These are phyloP conservation scores for Margaritifera margaritifera DNA, from an alignment of 2,888 invertebrate species.

Conservation along the genomic window DNA sequence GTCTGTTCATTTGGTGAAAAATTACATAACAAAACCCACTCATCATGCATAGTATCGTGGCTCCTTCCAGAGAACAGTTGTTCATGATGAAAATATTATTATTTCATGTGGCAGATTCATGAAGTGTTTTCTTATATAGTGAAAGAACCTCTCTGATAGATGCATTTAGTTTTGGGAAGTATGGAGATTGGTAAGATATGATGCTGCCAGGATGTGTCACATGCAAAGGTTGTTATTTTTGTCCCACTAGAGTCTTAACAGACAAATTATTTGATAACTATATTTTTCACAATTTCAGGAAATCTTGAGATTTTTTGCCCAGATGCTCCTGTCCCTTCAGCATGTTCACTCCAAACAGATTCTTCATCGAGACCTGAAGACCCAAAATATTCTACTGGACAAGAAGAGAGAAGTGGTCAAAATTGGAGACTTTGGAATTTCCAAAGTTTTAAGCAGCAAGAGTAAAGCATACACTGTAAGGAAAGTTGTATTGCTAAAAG, in stretches of 20 bases:
- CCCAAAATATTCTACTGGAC: slow-evolving; percentile 88
- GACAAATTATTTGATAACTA: slow-evolving; percentile 4
- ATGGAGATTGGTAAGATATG: background rate
- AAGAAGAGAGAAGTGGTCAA: slow-evolving; percentile 81
- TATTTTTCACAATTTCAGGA: slow-evolving; percentile 75
- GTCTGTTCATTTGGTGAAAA: too few species aligned
- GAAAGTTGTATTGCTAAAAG: slow-evolving; percentile 6
- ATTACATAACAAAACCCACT: too few species aligned
- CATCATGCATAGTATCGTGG: too few species aligned
- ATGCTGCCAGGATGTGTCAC: background rate
- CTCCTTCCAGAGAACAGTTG: too few species aligned
- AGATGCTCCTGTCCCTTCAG: slow-evolving; percentile 84
- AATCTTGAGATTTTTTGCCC: slow-evolving; percentile 81
- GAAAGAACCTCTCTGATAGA: too few species aligned
- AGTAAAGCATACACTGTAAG: slow-evolving; percentile 74
- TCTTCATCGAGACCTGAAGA: slow-evolving; percentile 88
- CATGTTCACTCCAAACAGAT: slow-evolving; percentile 86
- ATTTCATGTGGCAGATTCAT: too few species aligned
- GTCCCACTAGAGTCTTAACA: too few species aligned
- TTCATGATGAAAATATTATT: too few species aligned
- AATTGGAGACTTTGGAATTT: slow-evolving; percentile 90
- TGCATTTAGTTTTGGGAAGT: background rate
- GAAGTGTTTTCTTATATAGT: too few species aligned
- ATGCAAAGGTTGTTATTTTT: background rate
- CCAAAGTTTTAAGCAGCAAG: slow-evolving; percentile 81